phyloP scores from a whole-genome alignment of 2,113 vertebrate species.

The Alethe diademata region DNA sequence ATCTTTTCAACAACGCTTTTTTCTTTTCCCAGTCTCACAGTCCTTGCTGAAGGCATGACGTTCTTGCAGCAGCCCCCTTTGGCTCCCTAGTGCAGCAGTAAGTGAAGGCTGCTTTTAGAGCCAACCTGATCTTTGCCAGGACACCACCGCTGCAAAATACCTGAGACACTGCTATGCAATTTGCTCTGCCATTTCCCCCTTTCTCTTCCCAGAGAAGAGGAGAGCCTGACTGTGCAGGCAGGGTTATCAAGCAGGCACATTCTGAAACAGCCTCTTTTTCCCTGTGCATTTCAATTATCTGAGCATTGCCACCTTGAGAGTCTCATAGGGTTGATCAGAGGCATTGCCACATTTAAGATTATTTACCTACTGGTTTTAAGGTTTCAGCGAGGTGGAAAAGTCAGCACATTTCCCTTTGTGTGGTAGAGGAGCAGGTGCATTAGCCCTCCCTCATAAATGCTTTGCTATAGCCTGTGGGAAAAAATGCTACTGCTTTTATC shows the following conservation, averaged over 20 bases:
- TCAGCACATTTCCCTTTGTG: rapidly evolving
- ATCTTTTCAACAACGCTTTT: not conserved
- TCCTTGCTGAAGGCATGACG: not conserved
- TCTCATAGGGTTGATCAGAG: not conserved
- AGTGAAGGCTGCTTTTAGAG: not conserved
- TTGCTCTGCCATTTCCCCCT: not conserved
- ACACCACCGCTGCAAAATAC: not conserved
- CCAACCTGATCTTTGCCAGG: not conserved
- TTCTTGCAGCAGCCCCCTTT: not conserved
- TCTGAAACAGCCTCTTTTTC: not conserved
- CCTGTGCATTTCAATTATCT: not conserved
- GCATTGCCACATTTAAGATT: not conserved
- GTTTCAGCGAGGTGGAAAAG: not conserved
- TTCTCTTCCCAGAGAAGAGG: not conserved
- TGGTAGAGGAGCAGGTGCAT: not conserved
- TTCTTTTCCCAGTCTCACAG: not conserved
- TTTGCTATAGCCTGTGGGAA: not conserved
- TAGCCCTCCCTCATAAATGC: not conserved
- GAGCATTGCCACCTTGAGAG: not conserved
- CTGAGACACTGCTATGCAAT: not conserved
- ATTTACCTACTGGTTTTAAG: not conserved
- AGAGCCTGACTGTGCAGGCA: not conserved
- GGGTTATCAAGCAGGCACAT: not conserved
- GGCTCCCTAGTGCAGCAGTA: not conserved
- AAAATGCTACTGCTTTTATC: not conserved